Evolutionary conservation across 2,113 vertebrate genomes (phyloP), one percentile per base, ranked within the genome.

Genomic region (Antigone vipio): DNA sequence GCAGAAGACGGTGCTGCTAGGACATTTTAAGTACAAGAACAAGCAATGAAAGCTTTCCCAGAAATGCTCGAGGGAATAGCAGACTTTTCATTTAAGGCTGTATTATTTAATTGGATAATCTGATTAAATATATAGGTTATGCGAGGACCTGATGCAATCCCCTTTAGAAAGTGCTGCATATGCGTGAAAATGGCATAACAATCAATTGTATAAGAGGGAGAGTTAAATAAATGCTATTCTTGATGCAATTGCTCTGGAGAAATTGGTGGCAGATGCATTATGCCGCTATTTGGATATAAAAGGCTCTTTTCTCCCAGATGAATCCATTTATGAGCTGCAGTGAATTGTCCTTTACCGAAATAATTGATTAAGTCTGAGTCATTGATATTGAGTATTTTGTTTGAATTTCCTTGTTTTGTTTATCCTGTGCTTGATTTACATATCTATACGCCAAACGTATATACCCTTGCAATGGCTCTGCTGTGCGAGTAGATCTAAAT

Each of bases 31-130:
- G 60, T 53, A 89, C 15, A 34, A 92, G 73, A 71, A 30, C 4
- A 16, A 75, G 80, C 69, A 86, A 23, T 30, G 73, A 92, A 89
- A 85, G 12, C 38, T 27, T 74, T 84, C 67, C 73, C 50, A 66
- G 86, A 81, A 66, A 9, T 22, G 80, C 95, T 73, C 0, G 3
- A 72, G 95, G 92, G 77, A 89, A 82, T 9, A 59, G 34, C 71
- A 89, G 80, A 73, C 64, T 96, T 83, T 86, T 90, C 26, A 2
- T 93, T 95, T 93, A 78, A 95, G 45, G 78, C 50, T 76, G 75
- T 83, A 58, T 55, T 83, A 64, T 90, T 96, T 93, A 92, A 88
- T 76, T 92, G 85, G 89, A 90, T 90, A 87, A 94, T 92, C 94
- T 69, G 94, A 76, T 87, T 94, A 92, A 95, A 81, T 78, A 82